Base-by-base conservation (phyloP, 2,888 invertebrate species). In the Cosmia pyralina region DNA sequence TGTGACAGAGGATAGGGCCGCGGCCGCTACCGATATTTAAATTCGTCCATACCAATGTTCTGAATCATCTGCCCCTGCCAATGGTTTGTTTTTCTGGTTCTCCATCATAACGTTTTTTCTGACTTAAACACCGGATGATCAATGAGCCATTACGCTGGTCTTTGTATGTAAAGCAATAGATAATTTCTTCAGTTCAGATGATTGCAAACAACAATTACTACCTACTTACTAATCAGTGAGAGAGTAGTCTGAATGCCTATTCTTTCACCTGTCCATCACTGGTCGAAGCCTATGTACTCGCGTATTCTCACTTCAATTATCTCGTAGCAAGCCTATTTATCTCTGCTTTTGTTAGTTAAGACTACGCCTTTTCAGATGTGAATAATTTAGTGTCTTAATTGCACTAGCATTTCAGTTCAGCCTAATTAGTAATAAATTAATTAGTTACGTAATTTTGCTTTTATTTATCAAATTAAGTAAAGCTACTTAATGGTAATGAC, bases 21-120 rank as follows among this genome's bases (percentile, higher is more conserved):
- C 92, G 87, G 87, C 90, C 87, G 92, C 92, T 92, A 92, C 92
- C 92, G 90, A 95, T 94, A 95, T 95, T 95, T 94, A 94, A 94
- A 94, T 95, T 92, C 90, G 88, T 86, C 86, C 88, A 89, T 89
- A 79, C 79, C 86, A 76, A 71, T 48, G 63, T 76, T 77, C 72
- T 72, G 72, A 74, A 77, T 72, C 77, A 85, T 85, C 77, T 80
- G 60, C 66, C 66, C 57, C 46, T 67, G 57, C 57, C 62, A 69
- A 69, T 68, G 74, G 76, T 85, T 85, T 87, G 81, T 88, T 85
- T 86, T 88, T 85, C 78, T 74, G 59, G 41, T 34, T 46, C 69
- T 57, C 52, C 15, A 66, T 60, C 19, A 38, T 28, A 72, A 67
- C 13, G 70, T 66, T 73, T 81, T 81, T 67, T 55, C 19, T 4